These are phyloP conservation scores for Liolophura sinensis DNA, from an alignment of 1,140 invertebrate species.

Conservation along the genomic window DNA sequence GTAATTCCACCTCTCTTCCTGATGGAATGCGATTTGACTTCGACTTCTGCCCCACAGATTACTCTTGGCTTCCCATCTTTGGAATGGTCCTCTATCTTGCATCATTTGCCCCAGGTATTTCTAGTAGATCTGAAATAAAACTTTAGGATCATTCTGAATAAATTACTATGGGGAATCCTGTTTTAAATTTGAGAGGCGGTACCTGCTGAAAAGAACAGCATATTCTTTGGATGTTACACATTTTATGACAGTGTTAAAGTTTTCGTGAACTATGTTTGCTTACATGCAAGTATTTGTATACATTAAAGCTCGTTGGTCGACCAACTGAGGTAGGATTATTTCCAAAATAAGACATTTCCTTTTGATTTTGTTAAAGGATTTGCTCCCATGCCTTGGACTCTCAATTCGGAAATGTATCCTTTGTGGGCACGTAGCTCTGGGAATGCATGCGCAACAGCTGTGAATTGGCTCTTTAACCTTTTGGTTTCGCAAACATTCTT, in stretches of 20 bases:
- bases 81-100: constrained; percentile 62
- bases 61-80: constrained; percentile 61
- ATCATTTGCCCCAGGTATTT: constrained; percentile 62
- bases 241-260: no score
- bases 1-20: no score
- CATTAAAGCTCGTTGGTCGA: no score
- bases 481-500: constrained; percentile 69
- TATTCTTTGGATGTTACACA: no score
- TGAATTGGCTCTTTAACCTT: constrained; percentile 68
- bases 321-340: no score
- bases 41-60: constrained; percentile 63
- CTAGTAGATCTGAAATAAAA: background rate
- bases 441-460: constrained; percentile 62
- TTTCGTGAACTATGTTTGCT: no score
- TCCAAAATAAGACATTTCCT: no score
- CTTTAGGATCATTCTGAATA: no score
- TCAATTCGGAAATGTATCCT: constrained; percentile 70
- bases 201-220: no score
- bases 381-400: constrained; percentile 70
- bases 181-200: no score
- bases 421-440: constrained; percentile 65
- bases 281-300: no score
- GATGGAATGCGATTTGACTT: constrained; percentile 45
- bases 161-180: no score
- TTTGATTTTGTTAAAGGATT: constrained; percentile 54